A percentile compares a stretch with the other conserved stretches of the same genome.
These are phyloP conservation scores for Therioaphis trifolii DNA, from an alignment of 2,888 invertebrate genomes.

Conservation along the genomic window DNA sequence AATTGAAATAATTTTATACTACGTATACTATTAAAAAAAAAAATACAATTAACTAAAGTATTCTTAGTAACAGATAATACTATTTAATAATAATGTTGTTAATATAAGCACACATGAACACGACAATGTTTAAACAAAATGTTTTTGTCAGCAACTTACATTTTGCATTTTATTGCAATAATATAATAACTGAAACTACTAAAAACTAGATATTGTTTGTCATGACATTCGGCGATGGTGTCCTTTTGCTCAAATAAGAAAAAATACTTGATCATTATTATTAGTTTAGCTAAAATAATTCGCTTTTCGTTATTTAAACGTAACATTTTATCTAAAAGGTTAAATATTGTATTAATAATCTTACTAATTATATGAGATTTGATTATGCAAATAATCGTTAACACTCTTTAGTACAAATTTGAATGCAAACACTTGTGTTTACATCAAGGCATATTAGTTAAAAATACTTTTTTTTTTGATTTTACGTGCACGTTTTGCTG, in stretches of 20 bases:
- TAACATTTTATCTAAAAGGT: not conserved
- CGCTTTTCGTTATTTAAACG: not conserved
- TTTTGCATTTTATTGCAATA: not conserved
- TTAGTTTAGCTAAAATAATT: constrained; percentile 1
- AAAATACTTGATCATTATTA: constrained; percentile 10
- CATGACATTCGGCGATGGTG: constrained; percentile 2
- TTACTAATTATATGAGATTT: not conserved
- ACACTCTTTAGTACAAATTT: constrained; percentile 13
- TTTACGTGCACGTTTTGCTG: constrained; percentile 34
- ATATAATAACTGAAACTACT: not conserved
- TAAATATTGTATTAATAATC: not conserved
- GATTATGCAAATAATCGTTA: not conserved
- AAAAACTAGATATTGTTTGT: constrained; percentile 16
- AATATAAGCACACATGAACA: no score
- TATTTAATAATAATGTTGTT: no score
- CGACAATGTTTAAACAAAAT: not conserved
- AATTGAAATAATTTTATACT: no score
- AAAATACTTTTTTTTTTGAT: not conserved
- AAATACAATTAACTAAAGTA: no score
- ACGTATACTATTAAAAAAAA: no score
- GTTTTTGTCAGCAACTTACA: not conserved
- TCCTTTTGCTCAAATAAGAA: constrained; percentile 51
- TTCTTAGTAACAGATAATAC: no score
- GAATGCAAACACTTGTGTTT: not conserved
- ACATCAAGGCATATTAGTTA: not conserved